A percentile compares a stretch with the other conserved stretches of the same genome.
These are phyloP conservation scores for Aphidius colemani DNA, from an alignment of 2,888 invertebrate genomes.

Conservation along the genomic window DNA sequence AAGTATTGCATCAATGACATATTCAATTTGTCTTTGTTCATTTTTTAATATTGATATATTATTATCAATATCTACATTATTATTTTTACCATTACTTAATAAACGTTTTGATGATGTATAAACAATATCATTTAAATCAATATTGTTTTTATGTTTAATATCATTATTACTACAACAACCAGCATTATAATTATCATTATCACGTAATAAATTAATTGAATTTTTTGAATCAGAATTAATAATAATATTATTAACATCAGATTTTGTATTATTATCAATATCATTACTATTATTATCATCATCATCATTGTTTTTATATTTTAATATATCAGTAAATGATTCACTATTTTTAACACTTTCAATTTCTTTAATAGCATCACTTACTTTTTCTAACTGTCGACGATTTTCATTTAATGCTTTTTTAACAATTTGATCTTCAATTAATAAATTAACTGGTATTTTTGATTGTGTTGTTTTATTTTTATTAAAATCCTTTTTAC, in stretches of 20 bases:
- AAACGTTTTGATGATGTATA: constrained; percentile 45
- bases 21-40: constrained; percentile 60
- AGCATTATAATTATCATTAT: constrained; percentile 16
- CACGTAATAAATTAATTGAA: neutral
- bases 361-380: constrained; percentile 56
- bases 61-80: constrained; percentile 31
- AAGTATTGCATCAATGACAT: constrained; percentile 58
- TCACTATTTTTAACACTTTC: constrained; percentile 55
- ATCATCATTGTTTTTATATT: constrained; percentile 45
- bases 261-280: constrained; percentile 14
- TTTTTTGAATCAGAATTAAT: neutral
- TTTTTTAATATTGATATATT: constrained; percentile 23
- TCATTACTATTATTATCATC: constrained; percentile 44
- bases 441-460: constrained; percentile 55
- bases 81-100: too few relatives aligned
- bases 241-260: constrained; percentile 35
- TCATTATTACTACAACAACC: constrained; percentile 44
- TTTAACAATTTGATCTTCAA: constrained; percentile 57
- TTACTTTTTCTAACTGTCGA: constrained; percentile 54
- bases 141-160: constrained; percentile 43
- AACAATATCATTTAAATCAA: constrained; percentile 39
- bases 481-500: too few relatives aligned
- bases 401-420: constrained; percentile 57
- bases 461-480: constrained; percentile 39
- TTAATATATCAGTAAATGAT: constrained; percentile 36